Evolutionary conservation across 2,113 vertebrate species (phyloP), one percentile per base, ranked within the genome.

Genomic region (Ctenomys sociabilis): DNA sequence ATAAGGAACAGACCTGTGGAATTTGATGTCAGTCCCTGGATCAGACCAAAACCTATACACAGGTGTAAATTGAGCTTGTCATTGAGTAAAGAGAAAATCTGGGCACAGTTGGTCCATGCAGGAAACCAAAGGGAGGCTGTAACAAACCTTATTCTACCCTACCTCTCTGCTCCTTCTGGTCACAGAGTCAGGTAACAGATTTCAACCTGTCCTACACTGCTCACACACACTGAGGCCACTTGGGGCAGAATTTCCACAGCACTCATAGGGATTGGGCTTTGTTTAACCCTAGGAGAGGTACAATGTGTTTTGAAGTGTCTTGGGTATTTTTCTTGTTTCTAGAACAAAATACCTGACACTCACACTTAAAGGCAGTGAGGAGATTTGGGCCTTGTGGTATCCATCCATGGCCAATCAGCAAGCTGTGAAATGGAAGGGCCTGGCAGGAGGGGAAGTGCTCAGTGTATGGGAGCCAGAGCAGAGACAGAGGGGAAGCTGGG

Each of bases 61-160:
- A 91, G 40, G 91, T 49, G 59, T 93, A n/a, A 91, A 32, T 32
- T 52, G 8, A 54, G 28, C 75, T 91, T 66, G 57, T 52, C 57
- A 86, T 35, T 43, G 54, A n/a, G 11, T 73, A 84, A 80, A 88
- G 49, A 88, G 28, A 91, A 96, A 92, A 73, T 40, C 35, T 75
- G 52, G 40, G 70, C 64, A 80, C 37, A 68, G 57, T 9, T 45
- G 24, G 49, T 40, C n/a, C 5, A n/a, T 45, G 7, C 7, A 82
- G 14, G 86, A 63, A 94, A 92, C 22, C 87, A 86, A 77, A 35
- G 35, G 43, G 52, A 59, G 78, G 35, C 52, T 77, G 19, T 86
- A 86, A 85, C 16, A 45, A 28, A 37, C 24, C 63, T 54, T 40
- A 17, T 43, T 17, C 40, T 73, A 86, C 66, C 8, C 52, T 12